phyloP scores from a whole-genome alignment of 2,113 vertebrate species.

The Charina bottae region DNA sequence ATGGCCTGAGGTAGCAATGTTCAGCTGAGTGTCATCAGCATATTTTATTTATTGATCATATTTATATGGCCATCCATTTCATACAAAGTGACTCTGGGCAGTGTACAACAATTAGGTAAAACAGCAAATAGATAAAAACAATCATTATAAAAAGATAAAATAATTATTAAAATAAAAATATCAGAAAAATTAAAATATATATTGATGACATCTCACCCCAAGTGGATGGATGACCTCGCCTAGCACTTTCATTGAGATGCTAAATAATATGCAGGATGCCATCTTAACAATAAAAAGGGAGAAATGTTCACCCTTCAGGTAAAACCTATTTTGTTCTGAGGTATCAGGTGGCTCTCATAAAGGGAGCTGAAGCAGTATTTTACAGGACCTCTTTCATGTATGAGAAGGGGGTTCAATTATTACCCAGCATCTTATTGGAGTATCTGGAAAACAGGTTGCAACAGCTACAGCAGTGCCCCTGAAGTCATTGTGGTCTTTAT shows the following conservation, averaged over 20 bases:
- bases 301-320: neutral
- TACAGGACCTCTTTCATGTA: slow-evolving; percentile 33
- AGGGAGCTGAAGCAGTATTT: slow-evolving; percentile 49
- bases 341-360: neutral
- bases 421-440: slow-evolving; percentile 11
- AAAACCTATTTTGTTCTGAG: neutral
- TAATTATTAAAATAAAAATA: neutral
- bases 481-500: slow-evolving; percentile 55
- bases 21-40: neutral
- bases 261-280: neutral
- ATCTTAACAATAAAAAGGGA: neutral
- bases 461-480: slow-evolving; percentile 55
- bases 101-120: neutral
- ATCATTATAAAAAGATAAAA: too few species aligned
- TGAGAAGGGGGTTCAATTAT: slow-evolving; percentile 42
- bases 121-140: too few species aligned
- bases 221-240: neutral
- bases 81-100: neutral
- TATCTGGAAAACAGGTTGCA: slow-evolving; percentile 47
- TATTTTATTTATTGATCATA: neutral
- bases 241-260: neutral
- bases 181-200: neutral
- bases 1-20: neutral
- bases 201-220: neutral
- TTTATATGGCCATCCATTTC: neutral